A percentile compares a stretch with the other conserved stretches of the same genome.
phyloP scores from a whole-genome alignment of 1,140 invertebrate genomes.

The Halesus radiatus region DNA sequence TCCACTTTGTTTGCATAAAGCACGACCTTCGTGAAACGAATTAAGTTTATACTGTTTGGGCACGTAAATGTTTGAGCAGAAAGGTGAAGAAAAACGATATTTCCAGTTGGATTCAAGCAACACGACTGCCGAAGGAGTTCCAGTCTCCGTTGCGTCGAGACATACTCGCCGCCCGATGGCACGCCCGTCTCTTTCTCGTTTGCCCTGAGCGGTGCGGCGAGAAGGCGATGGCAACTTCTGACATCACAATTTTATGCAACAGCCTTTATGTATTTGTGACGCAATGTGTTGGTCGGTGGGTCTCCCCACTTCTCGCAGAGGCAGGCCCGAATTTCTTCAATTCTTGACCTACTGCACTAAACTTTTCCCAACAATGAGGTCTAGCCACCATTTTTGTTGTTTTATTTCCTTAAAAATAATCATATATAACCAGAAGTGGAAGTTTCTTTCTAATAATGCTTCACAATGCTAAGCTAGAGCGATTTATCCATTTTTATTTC shows the following conservation, averaged over 20 bases:
- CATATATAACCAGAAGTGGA: too few species aligned
- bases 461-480: too few species aligned
- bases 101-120: constrained; percentile 2
- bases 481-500: too few species aligned
- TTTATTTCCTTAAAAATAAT: too few species aligned
- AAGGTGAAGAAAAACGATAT: background rate
- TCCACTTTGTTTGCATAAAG: constrained; percentile 13
- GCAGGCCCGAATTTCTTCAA: constrained; percentile 12
- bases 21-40: background rate
- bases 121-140: constrained; percentile 20
- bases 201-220: background rate
- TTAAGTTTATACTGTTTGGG: background rate
- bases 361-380: too few species aligned
- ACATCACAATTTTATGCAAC: constrained; percentile 43
- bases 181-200: constrained; percentile 1
- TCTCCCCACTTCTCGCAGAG: background rate
- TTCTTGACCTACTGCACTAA: background rate
- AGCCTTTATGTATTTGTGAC: constrained; percentile 29
- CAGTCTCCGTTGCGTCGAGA: constrained; percentile 12
- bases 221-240: constrained; percentile 4
- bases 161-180: background rate
- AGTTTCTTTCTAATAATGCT: too few species aligned
- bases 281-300: constrained; percentile 22
- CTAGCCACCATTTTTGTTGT: too few species aligned
- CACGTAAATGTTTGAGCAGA: constrained; percentile 13